Evolutionary conservation across 2,113 vertebrate genomes (phyloP), one percentile per base, ranked within the genome.

Genomic region (Stercorarius parasiticus): DNA sequence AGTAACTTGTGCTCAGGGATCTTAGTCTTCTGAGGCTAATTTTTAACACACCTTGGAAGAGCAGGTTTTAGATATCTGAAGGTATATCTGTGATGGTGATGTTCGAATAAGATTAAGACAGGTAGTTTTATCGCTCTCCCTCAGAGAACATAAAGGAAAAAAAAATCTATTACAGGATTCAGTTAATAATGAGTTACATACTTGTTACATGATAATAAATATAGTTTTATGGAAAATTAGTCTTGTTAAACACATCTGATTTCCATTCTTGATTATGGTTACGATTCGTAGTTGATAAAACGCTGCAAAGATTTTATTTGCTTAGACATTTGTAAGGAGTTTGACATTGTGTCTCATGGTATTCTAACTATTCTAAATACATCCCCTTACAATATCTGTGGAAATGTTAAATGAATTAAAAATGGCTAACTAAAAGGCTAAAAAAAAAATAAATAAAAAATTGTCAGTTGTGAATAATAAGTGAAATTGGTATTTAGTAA

Each of bases 31-130:
- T 83, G 72, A 67, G 47, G 15, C 61, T 97, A 88, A 91, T 95
- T 92, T 95, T 91, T 92, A 95, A 56, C 94, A 92, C 65, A 77
- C 50, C 67, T 95, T 92, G 55, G 50, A 61, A 88, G 27, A 74
- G 4, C 47, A 94, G 77, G 12, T 82, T 95, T 91, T 88, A 67
- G 52, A 71, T 69, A 89, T 69, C 87, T 67, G 72, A 86, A 67
- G 38, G 76, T 73, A 3, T 64, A 34, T 42, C 30, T 56, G 32
- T 62, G 17, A 88, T 74, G 45, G 40, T n/a, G 25, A 53, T 84
- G 45, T 34, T 77, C 59, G 67, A 66, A 62, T 95, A 88, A 95
- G 86, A 62, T 62, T 50, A 62, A 59, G 72, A 47, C 32, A 88
- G 49, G 45, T 90, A 77, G 64, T 88, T 86, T 92, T 86, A 81